Evolutionary conservation across 2,797 vertebrate species (phyloP), one percentile per base, ranked within the genome.

Genomic region (Pteronotus mesoamericanus): DNA sequence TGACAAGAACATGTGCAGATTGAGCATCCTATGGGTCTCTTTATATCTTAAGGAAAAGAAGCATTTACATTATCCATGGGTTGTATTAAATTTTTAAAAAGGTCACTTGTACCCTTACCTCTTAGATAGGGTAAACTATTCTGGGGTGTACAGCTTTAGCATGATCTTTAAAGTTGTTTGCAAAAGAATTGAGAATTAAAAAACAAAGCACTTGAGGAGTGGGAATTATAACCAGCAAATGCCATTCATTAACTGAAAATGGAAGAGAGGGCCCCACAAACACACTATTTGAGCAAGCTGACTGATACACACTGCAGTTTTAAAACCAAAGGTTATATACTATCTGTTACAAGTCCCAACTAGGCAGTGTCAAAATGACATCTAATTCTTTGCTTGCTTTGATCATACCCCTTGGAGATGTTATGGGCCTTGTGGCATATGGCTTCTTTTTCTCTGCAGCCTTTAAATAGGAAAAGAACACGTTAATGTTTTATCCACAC

Each of bases 401-500:
- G 48, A 53, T 15, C 48, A 53, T n/a, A 53, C 48, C 32, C 29
- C 19, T 98, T 96, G 99, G 99, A 79, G 99, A 99, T 29, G 99
- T 99, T 96, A 99, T 99, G 0, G 99, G 99, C 98, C 99, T 99
- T 97, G 99, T 99, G 96, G 99, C 99, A 71, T 99, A 99, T 68
- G 99, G 99, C 98, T 99, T 99, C 98, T 99, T 99, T 97, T 99
- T 99, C 98, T 99, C 99, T 53, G 99, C 99, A 96, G 99, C 99
- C 98, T 99, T 99, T 98, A 99, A 98, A 99, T 99, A 99, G 99
- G 99, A 98, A 99, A 99, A 74, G 99, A 99, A 96, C 99, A 99
- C 99, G 99, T 99, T 84, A 99, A 99, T 24, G 99, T 99, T 98
- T 99, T 99, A 69, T 99, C 99, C 98, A 99, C 99, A 6, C 99